Evolutionary conservation across 2,888 invertebrate genomes (phyloP).

Genomic region (Eurois occulta): DNA sequence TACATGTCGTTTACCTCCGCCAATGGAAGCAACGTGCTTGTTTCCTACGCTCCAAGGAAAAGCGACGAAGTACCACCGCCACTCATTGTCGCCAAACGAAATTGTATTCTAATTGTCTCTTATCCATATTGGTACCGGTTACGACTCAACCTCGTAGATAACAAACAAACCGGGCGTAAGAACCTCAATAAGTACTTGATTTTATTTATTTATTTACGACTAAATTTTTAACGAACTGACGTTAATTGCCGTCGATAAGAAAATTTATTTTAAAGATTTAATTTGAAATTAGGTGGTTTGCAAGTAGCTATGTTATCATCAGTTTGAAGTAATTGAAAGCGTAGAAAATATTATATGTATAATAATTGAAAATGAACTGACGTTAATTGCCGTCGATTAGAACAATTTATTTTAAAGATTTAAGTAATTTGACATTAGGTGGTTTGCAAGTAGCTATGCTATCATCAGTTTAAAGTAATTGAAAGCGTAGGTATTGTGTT

Average conservation of each 20-base stretch:
- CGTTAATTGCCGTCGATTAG: constrained; percentile 49
- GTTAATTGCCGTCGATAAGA: constrained; percentile 46
- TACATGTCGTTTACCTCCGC: constrained; percentile 89
- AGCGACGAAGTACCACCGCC: constrained; percentile 65
- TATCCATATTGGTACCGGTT: constrained; percentile 80
- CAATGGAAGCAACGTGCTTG: constrained; percentile 74
- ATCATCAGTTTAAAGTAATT: constrained; percentile 11
- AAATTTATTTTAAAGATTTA: constrained; percentile 43
- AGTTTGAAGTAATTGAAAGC: constrained; percentile 13
- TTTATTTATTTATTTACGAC: constrained; percentile 57
- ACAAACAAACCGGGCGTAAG: constrained; percentile 69
- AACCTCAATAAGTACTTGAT: constrained; percentile 75
- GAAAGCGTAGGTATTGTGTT: neutral
- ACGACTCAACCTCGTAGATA: constrained; percentile 80
- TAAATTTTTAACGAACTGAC: constrained; percentile 47
- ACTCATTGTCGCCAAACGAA: constrained; percentile 75
- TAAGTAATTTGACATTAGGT: constrained; percentile 11
- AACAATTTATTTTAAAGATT: constrained; percentile 43
- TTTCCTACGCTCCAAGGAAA: constrained; percentile 81
- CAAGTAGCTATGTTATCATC: constrained; percentile 2
- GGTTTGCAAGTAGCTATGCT: constrained; percentile 3
- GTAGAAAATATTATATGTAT: too few relatives aligned
- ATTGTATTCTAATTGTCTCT: constrained; percentile 84
- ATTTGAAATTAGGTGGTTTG: constrained; percentile 9
- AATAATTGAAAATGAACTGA: constrained; percentile 50